phyloP scores from a whole-genome alignment of 2,113 vertebrate species.

The Brachirus orientalis region DNA sequence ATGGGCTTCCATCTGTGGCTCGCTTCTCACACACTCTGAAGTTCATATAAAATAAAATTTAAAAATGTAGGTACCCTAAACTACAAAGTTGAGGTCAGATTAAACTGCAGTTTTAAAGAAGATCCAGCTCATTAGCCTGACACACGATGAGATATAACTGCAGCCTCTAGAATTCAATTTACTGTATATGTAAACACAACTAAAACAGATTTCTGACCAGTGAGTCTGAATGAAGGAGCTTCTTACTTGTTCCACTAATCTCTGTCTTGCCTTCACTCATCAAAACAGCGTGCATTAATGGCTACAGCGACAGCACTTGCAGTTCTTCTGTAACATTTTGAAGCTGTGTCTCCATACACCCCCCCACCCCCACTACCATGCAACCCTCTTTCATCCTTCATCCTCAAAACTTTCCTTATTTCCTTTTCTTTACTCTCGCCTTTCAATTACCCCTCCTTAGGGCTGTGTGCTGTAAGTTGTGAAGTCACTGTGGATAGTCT shows the following conservation, averaged over 20 bases:
- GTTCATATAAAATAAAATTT: conserved; percentile 57
- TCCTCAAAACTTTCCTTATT: conserved; percentile 60
- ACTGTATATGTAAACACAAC: conserved; percentile 8
- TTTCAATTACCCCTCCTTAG: conserved; percentile 77
- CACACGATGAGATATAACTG: background rate
- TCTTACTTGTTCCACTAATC: conserved; percentile 28
- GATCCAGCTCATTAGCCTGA: conserved; percentile 6
- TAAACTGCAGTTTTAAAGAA: conserved; percentile 12
- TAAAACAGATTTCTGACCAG: conserved; percentile 9
- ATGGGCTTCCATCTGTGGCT: conserved; percentile 73
- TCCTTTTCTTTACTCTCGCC: conserved; percentile 64
- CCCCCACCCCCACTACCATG: background rate
- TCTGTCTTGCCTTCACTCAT: conserved; percentile 29
- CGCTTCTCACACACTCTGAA: conserved; percentile 49
- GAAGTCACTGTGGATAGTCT: conserved; percentile 71
- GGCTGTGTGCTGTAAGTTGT: conserved; percentile 70
- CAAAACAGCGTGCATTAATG: conserved; percentile 50
- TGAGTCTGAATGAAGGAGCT: conserved; percentile 9
- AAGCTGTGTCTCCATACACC: background rate
- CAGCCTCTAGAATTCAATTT: conserved; percentile 13
- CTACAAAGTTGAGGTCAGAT: conserved; percentile 12
- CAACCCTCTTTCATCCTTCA: conserved; percentile 17
- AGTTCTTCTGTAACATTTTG: conserved; percentile 24
- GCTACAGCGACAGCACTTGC: conserved; percentile 30
- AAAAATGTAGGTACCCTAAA: conserved; percentile 31